Evolutionary conservation across 2,888 invertebrate species (phyloP).

Genomic region (Lobophora halterata): DNA sequence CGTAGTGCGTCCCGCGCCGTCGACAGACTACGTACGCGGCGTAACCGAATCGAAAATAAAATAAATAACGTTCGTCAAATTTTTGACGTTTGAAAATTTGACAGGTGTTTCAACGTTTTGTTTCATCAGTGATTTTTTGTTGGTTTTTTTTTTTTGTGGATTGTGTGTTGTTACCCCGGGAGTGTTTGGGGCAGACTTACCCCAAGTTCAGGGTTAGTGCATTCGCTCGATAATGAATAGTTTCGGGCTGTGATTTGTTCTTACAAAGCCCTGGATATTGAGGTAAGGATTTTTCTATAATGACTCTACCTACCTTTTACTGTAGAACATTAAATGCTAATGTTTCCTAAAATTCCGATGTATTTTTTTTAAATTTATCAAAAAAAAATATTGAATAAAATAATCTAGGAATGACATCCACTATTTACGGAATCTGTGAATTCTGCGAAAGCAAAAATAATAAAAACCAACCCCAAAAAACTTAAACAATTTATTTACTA

Average conservation of each 20-base stretch:
- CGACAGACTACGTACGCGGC: constrained; percentile 59
- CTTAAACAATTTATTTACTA: too few species aligned
- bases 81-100: constrained; percentile 41
- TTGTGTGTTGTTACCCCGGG: constrained; percentile 43
- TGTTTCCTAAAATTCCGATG: too few species aligned
- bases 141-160: constrained; percentile 37
- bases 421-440: too few species aligned
- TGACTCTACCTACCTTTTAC: not conserved
- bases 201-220: constrained; percentile 79
- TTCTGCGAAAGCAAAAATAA: too few species aligned
- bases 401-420: too few species aligned
- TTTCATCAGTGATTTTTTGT: constrained; percentile 36
- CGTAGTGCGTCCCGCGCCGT: constrained; percentile 75
- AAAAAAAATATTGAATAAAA: too few species aligned
- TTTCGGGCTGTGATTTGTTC: constrained; percentile 40
- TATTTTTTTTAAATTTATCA: too few species aligned
- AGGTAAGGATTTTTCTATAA: constrained; percentile 23
- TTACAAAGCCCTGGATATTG: constrained; percentile 25
- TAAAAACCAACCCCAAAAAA: too few species aligned
- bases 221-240: constrained; percentile 72
- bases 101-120: constrained; percentile 45
- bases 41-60: constrained; percentile 45
- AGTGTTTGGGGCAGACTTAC: constrained; percentile 64
- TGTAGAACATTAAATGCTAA: too few species aligned
- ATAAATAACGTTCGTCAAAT: constrained; percentile 34